Evolutionary conservation across 2,797 vertebrate species (phyloP), one percentile per base, ranked within the genome.

Genomic region (Pangasius sanitwongsei): DNA sequence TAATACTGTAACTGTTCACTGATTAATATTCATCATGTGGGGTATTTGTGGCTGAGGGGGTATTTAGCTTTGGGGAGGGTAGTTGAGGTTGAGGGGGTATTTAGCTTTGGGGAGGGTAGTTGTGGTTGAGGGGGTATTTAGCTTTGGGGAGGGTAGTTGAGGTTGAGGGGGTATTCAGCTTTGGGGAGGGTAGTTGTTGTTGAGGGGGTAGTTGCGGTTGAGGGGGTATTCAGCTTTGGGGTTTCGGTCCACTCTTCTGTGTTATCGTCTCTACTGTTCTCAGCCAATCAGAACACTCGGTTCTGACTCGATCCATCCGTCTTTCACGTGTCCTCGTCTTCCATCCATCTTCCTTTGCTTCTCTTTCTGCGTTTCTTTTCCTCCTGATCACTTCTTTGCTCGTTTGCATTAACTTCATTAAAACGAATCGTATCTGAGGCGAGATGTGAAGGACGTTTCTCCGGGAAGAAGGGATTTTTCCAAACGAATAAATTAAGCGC

Each of bases 281-380:
- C 41, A 77, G 44, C 74, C 74, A 50, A 77, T 77, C 74, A 77
- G 44, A 28, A 48, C 25, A 28, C 44, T n/a, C 18, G 44, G 5
- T 77, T 89, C 87, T 93, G 93, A 94, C 94, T 90, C 92, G 93
- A 93, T 93, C 92, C 87, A 94, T 94, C 93, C 92, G 93, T 95
- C 94, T 95, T 94, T 94, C 90, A 89, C 87, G 75, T 74, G 90
- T 90, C 92, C 92, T 95, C 93, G 90, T 94, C 75, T 31, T 91
- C 90, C 69, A 37, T 37, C 31, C 69, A 18, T 70, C 69, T 72
- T 83, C 83, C 88, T 92, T 92, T 75, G 67, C 28, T 87, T 93
- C 88, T 91, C 88, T 93, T 92, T 89, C 67, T 57, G 92, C 92
- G 63, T 81, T 53, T 53, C 48, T 82, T 89, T 48, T 75, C 70